A percentile compares a stretch with the other conserved stretches of the same genome.
Conservation (phyloP, 2,113 vertebrate species). For the Cyprinus carpio region DNA sequence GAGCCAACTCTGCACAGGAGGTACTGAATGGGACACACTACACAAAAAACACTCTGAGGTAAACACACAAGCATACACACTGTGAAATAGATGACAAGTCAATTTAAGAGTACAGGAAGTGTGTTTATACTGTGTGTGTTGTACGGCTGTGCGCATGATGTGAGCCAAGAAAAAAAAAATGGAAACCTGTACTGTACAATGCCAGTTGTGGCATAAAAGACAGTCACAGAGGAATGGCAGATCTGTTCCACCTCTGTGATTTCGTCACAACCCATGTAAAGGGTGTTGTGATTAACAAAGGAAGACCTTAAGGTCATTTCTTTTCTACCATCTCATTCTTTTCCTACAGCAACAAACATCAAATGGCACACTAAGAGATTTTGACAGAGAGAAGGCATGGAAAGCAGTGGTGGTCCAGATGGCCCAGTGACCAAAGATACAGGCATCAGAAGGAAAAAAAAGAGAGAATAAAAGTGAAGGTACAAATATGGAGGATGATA, state of each 20-base stretch:
- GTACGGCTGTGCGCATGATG: background rate
- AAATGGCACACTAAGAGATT: slow-evolving; percentile 85
- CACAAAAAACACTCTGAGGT: slow-evolving; percentile 68
- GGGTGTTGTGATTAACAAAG: background rate
- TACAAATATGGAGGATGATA: slow-evolving; percentile 25
- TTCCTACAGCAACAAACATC: slow-evolving; percentile 73
- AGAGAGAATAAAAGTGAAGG: background rate
- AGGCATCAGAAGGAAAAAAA: background rate
- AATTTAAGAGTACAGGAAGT: slow-evolving; percentile 7
- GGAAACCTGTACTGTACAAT: background rate
- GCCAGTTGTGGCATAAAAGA: slow-evolving; percentile 1
- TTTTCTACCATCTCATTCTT: slow-evolving; percentile 23
- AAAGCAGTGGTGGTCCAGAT: slow-evolving; percentile 96
- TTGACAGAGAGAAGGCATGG: slow-evolving; percentile 96
- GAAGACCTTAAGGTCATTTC: background rate
- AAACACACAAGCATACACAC: slow-evolving; percentile 23
- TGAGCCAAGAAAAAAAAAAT: background rate
- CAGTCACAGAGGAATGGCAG: background rate
- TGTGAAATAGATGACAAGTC: background rate
- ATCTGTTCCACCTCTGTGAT: background rate
- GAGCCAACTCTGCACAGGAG: slow-evolving; percentile 67
- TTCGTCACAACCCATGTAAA: background rate
- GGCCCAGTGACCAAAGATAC: slow-evolving; percentile 80
- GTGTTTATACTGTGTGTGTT: background rate
- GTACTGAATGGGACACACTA: slow-evolving; percentile 61